phyloP scores from a whole-genome alignment of 1,140 invertebrate genomes.

The Calycopis cecrops region DNA sequence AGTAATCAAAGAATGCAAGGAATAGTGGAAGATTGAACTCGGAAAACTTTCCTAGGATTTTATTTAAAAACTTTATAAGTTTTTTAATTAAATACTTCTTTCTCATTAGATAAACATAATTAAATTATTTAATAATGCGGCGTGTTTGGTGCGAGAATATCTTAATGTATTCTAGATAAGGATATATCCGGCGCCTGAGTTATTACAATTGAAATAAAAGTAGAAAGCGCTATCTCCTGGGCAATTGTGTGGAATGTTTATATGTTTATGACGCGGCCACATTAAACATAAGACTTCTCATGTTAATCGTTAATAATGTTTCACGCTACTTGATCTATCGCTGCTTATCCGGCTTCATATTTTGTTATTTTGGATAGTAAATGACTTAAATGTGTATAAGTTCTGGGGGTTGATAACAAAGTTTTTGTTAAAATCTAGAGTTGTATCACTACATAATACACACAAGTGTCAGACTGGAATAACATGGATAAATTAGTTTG shows the following conservation, averaged over 20 bases:
- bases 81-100: background rate
- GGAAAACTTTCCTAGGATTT: too few relatives aligned
- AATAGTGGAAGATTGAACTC: too few relatives aligned
- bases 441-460: too few relatives aligned
- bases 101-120: background rate
- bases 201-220: background rate
- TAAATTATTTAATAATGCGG: background rate
- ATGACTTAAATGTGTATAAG: too few relatives aligned
- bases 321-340: slow-evolving; percentile 42
- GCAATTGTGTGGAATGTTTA: background rate
- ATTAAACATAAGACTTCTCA: background rate
- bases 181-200: background rate
- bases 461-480: too few relatives aligned
- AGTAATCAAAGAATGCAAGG: too few relatives aligned
- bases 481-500: too few relatives aligned
- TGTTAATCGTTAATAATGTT: slow-evolving; percentile 26
- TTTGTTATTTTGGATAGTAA: slow-evolving; percentile 1
- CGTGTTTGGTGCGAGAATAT: slow-evolving; percentile 3
- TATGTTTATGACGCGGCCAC: slow-evolving; percentile 17
- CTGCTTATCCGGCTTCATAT: slow-evolving; percentile 41
- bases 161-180: slow-evolving; percentile 4
- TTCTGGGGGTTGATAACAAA: too few relatives aligned
- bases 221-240: background rate
- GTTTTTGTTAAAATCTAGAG: too few relatives aligned
- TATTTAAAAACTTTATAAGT: too few relatives aligned